A percentile compares a stretch with the other conserved stretches of the same genome.
Evolutionary conservation across 2,113 vertebrate species (phyloP).

Genomic region (Montifringilla adamsi): DNA sequence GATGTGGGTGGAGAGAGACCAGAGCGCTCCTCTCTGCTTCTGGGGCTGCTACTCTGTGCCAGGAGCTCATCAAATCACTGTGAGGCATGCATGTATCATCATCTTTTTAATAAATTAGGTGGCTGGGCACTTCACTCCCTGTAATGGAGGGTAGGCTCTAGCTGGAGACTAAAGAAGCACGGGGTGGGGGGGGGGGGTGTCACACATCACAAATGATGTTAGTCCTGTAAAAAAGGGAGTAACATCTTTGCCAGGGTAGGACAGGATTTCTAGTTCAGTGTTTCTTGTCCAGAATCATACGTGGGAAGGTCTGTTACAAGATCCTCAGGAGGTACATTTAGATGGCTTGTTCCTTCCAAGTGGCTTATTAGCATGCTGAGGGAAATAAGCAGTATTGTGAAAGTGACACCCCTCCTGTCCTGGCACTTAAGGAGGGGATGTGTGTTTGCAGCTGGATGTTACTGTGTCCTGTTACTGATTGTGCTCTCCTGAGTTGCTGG

Average conservation of each 20-base stretch:
- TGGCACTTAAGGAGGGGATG: not conserved
- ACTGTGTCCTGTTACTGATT: accelerated
- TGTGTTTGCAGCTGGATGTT: not conserved
- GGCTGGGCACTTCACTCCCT: not conserved
- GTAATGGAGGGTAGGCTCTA: not conserved
- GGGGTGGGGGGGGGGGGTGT: not conserved
- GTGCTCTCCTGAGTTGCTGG: not conserved
- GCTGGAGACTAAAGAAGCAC: not conserved
- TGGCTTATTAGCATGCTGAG: not conserved
- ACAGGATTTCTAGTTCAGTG: not conserved
- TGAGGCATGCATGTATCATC: not conserved
- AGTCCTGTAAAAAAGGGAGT: not conserved
- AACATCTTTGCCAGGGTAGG: not conserved
- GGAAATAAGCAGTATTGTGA: not conserved
- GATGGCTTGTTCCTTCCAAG: not conserved
- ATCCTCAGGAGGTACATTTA: not conserved
- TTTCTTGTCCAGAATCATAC: accelerated
- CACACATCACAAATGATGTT: not conserved
- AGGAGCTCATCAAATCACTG: not conserved
- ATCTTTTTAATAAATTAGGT: not conserved
- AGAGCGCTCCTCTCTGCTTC: not conserved
- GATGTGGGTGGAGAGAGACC: not conserved
- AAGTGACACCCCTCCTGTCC: not conserved
- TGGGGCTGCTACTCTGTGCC: not conserved
- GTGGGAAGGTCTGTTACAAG: not conserved